phyloP scores from a whole-genome alignment of 2,797 vertebrate species.

The Brachyalestes nurse region DNA sequence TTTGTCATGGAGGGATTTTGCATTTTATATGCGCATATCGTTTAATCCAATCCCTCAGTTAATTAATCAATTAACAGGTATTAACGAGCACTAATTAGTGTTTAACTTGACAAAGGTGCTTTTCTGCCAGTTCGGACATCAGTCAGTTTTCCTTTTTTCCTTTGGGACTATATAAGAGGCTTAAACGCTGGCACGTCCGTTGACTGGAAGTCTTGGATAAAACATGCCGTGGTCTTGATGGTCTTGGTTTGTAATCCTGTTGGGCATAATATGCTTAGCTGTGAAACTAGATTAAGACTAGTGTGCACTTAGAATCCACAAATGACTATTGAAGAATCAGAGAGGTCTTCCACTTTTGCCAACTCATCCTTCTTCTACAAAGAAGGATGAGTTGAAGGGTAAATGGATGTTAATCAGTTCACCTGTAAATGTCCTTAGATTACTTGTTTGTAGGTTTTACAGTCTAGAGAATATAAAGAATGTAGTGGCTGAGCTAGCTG shows the following conservation, averaged over 20 bases:
- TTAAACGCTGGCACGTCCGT: slow-evolving; percentile 69
- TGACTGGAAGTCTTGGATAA: slow-evolving; percentile 73
- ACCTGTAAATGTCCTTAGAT: not conserved
- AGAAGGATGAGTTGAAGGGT: not conserved
- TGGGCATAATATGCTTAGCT: slow-evolving; percentile 77
- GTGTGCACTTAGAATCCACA: slow-evolving; percentile 13
- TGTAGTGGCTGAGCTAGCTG: too few relatives aligned
- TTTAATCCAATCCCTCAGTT: not conserved
- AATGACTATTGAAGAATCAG: not conserved
- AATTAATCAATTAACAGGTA: slow-evolving; percentile 12
- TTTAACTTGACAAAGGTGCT: slow-evolving; percentile 61
- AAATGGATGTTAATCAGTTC: not conserved
- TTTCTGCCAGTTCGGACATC: slow-evolving; percentile 50
- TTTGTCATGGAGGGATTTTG: not conserved
- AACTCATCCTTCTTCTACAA: not conserved
- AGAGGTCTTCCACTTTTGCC: not conserved
- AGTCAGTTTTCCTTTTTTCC: slow-evolving; percentile 58
- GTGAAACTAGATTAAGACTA: slow-evolving; percentile 78
- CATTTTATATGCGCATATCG: not conserved
- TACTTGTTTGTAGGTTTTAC: too few relatives aligned
- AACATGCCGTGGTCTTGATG: slow-evolving; percentile 69
- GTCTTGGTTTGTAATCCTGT: slow-evolving; percentile 80
- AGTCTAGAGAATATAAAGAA: too few relatives aligned
- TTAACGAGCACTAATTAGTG: slow-evolving; percentile 40
- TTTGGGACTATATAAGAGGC: slow-evolving; percentile 69